Base-by-base conservation (phyloP, 2,888 invertebrate genomes). In the Cotesia congregata region DNA sequence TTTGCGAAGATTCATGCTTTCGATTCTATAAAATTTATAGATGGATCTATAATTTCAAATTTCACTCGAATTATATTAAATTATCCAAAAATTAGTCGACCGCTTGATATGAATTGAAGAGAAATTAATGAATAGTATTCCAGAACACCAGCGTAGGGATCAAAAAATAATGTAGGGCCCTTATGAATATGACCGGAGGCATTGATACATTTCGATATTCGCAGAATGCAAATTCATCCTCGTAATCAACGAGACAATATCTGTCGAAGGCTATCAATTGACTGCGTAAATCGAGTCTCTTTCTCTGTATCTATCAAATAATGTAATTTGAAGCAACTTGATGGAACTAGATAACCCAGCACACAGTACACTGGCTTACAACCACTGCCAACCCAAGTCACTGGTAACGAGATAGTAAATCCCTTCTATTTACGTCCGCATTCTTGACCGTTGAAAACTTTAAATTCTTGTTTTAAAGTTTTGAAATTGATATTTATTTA, bases 251-350 rank as follows among this genome's bases (percentile, higher is more conserved):
- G 50, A 50, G 9, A 50, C 50, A 50, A 50, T 50, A 50, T 50
- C 50, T 50, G 50, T 50, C 50, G 50, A 50, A 50, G 50, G 50
- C 50, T 50, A 50, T 50, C 50, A 50, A 50, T 50, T 50, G 50
- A 50, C 50, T 50, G 50, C 12, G 50, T 50, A 50, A 50, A 50
- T 50, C 50, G 50, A 50, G 50, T 50, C 50, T 50, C 7, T 50
- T 50, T 50, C 30, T 30, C 30, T 30, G 30, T 12, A 7, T 50
- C 50, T 50, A 7, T 50, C 50, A 12, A 12, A 50, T 50, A 50
- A 50, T 50, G 50, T 50, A 50, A 50, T 50, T 50, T 50, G 9
- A 50, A 30, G 4, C 30, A 30, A 30, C 30, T 30, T 30, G 30
- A 30, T 30, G 30, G 30, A 50, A 50, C 50, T 12, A 12, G 12